These are phyloP conservation scores for Cepaea nemoralis DNA, from an alignment of 1,140 invertebrate species.

Conservation along the genomic window DNA sequence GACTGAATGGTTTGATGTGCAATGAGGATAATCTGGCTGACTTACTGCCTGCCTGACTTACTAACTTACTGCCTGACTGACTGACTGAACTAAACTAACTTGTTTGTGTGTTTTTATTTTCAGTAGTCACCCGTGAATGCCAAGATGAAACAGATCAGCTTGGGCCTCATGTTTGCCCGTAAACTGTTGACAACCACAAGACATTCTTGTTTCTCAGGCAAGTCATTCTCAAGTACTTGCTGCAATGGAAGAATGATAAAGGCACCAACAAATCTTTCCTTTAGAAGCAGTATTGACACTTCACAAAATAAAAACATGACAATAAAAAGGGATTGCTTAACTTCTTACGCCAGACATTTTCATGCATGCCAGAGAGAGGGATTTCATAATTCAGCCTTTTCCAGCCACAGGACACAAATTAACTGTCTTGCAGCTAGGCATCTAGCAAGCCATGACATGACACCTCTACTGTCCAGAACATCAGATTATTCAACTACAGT, in stretches of 20 bases:
- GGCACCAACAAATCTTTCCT: neutral
- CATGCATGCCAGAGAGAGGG: neutral
- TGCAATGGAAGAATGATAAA: neutral
- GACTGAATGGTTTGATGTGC: too few relatives aligned
- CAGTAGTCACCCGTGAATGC: too few relatives aligned
- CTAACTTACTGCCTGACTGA: too few relatives aligned
- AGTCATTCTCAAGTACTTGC: neutral
- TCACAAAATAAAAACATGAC: neutral
- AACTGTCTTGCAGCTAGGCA: neutral
- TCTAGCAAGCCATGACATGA: neutral
- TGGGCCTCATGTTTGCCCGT: neutral
- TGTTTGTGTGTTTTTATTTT: too few relatives aligned
- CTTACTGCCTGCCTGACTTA: too few relatives aligned
- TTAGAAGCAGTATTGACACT: neutral
- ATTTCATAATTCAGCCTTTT: neutral
- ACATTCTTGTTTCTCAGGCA: neutral
- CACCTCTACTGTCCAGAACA: neutral
- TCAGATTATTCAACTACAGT: constrained; percentile 22
- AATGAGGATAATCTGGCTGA: too few relatives aligned
- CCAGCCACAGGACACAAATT: neutral
- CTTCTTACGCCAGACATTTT: neutral
- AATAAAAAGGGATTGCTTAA: neutral
- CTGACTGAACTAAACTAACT: too few relatives aligned
- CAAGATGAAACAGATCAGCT: neutral
- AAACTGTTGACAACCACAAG: neutral